phyloP scores from a whole-genome alignment of 2,888 invertebrate genomes.

The Agrochola macilenta region DNA sequence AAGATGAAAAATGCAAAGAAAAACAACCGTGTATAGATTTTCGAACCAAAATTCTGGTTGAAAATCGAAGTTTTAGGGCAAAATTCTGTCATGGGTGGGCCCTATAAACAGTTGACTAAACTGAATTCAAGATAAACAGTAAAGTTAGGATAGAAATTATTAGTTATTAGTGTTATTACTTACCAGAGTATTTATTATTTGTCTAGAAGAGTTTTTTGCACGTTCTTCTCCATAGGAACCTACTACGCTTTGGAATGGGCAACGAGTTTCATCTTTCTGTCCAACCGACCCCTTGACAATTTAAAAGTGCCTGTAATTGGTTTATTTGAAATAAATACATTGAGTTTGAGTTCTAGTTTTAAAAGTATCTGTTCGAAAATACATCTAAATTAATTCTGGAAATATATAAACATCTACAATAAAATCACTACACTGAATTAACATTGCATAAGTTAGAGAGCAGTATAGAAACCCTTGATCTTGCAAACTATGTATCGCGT shows the following conservation, averaged over 20 bases:
- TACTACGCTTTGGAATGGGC: no score
- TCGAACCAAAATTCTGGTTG: background rate
- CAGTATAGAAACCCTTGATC: constrained; percentile 25
- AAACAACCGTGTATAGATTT: background rate
- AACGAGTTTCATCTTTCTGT: no score
- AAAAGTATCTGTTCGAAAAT: background rate
- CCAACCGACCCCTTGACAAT: no score
- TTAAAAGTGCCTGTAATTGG: no score
- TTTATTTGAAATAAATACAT: no score
- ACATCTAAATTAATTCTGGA: background rate
- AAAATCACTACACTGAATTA: background rate
- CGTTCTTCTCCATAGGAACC: no score
- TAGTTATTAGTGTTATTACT: no score
- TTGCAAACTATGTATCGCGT: constrained; percentile 27
- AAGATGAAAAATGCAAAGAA: background rate
- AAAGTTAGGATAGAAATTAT: no score
- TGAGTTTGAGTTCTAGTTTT: background rate
- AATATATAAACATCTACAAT: background rate
- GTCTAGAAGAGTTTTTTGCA: no score
- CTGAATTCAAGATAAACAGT: background rate
- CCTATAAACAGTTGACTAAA: background rate
- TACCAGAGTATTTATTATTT: no score
- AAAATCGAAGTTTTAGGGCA: background rate
- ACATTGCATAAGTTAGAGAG: constrained; percentile 5
- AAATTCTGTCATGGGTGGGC: background rate